Conservation (phyloP, 2,797 vertebrate genomes). For the Melanotaenia maccullochi region DNA sequence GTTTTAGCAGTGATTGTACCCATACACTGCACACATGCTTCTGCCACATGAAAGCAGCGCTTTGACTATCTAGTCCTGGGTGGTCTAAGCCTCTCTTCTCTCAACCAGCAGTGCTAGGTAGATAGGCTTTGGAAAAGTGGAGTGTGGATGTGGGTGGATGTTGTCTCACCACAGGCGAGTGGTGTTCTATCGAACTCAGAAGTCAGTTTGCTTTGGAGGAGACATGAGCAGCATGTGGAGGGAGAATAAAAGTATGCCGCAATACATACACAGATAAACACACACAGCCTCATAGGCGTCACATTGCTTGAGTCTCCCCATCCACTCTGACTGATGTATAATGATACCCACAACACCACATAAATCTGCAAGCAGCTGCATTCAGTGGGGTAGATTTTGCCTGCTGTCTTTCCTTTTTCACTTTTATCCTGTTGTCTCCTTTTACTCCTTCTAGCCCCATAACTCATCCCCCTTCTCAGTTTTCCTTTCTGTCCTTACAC, state of each 20-base stretch:
- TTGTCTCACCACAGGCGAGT: constrained; percentile 64
- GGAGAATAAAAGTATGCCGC: constrained; percentile 57
- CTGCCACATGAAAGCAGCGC: constrained; percentile 81
- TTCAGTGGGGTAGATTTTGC: constrained; percentile 75
- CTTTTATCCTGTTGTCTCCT: constrained; percentile 68
- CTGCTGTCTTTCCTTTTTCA: constrained; percentile 70
- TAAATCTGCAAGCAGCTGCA: constrained; percentile 70
- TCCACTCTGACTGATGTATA: constrained; percentile 68
- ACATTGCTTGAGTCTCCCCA: constrained; percentile 51
- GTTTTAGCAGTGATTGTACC: constrained; percentile 75
- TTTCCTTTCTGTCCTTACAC: constrained; percentile 70
- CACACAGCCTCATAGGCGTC: constrained; percentile 53
- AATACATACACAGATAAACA: constrained; percentile 55
- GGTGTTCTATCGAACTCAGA: constrained; percentile 60
- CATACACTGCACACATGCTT: constrained; percentile 74
- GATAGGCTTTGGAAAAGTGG: constrained; percentile 60
- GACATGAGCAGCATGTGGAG: constrained; percentile 46
- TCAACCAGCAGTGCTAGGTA: constrained; percentile 52
- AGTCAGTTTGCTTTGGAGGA: constrained; percentile 72
- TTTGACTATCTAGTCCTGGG: constrained; percentile 76
- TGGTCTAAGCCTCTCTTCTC: constrained; percentile 76
- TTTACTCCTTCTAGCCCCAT: constrained; percentile 69
- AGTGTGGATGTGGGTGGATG: constrained; percentile 70
- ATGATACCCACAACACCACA: constrained; percentile 72
- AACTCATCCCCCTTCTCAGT: constrained; percentile 71